Evolutionary conservation across 2,888 invertebrate species (phyloP), one percentile per base, ranked within the genome.

Genomic region (Tenthredo amoena): DNA sequence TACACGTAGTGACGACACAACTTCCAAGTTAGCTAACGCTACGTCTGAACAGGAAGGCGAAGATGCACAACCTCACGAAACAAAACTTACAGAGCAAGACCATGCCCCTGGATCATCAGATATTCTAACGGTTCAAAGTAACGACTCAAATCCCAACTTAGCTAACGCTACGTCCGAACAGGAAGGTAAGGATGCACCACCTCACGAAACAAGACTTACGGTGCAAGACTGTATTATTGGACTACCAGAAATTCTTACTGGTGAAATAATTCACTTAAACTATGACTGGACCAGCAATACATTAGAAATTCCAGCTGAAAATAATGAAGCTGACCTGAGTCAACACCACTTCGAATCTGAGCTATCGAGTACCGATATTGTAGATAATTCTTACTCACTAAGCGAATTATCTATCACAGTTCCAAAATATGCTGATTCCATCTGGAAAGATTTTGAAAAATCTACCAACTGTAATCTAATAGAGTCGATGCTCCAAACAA

Each of bases 391-490:
- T 74, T 40, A 21, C 21, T 43, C 74, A 26, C 34, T n/a, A 37
- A 71, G 74, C 34, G 74, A 74, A 43, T 34, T 47, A 3, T 43
- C 43, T 74, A 21, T 43, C 10, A 74, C 74, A 43, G 26, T 47
- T 43, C 40, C 31, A 47, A 74, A 74, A 26, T 7, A 71, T 31
- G 72, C 12, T 7, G n/a, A 74, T 21, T 12, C 21, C 34, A 74
- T 74, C n/a, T 74, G 74, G 74, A 10, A 12, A 74, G 26, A 74
- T 47, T 74, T 74, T 26, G 74, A 74, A 21, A 12, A 40, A 40
- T 43, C 15, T 10, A 34, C 43, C 12, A 10, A 74, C 43, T 26
- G 34, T 43, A n/a, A 26, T 43, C 9, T 74, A 43, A 43, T 12
- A 12, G 74, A 21, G 5, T 43, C 12, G 43, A 74, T 74, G 43